Percentiles rank a stretch among this genome's conserved stretches.
Conservation (phyloP, 2,113 vertebrate species). For the Lepus americanus region DNA sequence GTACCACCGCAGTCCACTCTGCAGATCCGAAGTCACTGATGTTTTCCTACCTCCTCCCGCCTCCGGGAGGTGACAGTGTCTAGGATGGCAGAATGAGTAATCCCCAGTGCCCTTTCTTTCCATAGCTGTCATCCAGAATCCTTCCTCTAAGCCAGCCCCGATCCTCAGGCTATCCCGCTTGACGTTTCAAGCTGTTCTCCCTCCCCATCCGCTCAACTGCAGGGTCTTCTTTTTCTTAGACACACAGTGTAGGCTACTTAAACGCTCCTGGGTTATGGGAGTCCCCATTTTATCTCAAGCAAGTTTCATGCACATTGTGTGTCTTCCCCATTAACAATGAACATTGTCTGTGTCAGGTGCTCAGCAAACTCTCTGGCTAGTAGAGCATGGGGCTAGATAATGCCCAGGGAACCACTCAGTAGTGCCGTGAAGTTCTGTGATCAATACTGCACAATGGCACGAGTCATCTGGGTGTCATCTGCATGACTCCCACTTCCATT, state of each 20-base stretch:
- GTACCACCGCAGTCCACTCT: not conserved
- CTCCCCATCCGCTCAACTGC: too few relatives aligned
- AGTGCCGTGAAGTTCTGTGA: not conserved
- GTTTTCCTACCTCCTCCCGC: not conserved
- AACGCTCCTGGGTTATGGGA: not conserved
- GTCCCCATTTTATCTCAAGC: too few relatives aligned
- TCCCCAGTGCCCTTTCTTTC: not conserved
- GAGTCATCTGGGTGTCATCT: not conserved
- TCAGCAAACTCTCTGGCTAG: not conserved
- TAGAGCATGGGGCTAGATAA: not conserved
- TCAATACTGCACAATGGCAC: too few relatives aligned
- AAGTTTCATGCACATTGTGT: not conserved
- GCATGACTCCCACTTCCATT: not conserved
- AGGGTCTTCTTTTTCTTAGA: not conserved
- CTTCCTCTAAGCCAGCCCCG: not conserved
- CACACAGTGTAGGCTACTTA: too few relatives aligned
- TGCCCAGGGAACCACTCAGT: not conserved
- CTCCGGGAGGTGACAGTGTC: not conserved
- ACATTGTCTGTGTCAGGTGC: not conserved
- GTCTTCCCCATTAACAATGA: not conserved
- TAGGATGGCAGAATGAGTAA: accelerated
- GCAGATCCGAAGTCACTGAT: not conserved
- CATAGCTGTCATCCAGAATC: not conserved
- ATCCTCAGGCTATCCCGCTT: not conserved
- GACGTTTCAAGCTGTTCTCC: not conserved